Evolutionary conservation across 2,888 invertebrate genomes (phyloP), one percentile per base, ranked within the genome.

Genomic region (Orthosia gothica): DNA sequence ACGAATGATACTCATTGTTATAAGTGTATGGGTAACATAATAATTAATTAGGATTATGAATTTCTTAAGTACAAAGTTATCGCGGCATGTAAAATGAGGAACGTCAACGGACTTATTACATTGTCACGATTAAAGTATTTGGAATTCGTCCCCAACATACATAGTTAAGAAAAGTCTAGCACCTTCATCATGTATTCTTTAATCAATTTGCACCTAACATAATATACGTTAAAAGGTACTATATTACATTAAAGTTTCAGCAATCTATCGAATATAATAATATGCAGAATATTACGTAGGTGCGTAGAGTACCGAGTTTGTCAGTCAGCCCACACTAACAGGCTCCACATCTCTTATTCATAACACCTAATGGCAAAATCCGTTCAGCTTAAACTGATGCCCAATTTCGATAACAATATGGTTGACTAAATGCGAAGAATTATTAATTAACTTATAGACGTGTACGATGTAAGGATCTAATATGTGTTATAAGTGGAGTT

Each of bases 281-380:
- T 52, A 47, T 32, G 13, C 13, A 71, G 40, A 63, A 61, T 72
- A 80, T 66, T 71, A 26, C 9, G 59, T 20, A 23, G n/a, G n/a
- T 45, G 62, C 15, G 76, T 45, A 12, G 50, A 73, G 32, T 47
- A 55, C 54, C 16, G 18, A 54, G 54, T 76, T 59, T 69, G 26
- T 40, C 71, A 66, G 71, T 63, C 63, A 61, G 52, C 55, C 23
- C 49, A 58, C 64, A 63, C 61, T 49, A 26, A 57, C 49, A 62
- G 62, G 47, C 58, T 58, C 49, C 70, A 54, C 85, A 86, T 89
- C 76, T 83, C 64, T 86, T 84, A 90, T 89, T 90, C 89, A 90
- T 84, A 72, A 82, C 75, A 76, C 79, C 77, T 89, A 90, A 90
- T 90, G 85, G 89, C 83, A 81, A 87, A 87, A 88, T 83, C 86